Base-by-base conservation (phyloP, 2,113 vertebrate genomes). In the Corythornis vintsioides region DNA sequence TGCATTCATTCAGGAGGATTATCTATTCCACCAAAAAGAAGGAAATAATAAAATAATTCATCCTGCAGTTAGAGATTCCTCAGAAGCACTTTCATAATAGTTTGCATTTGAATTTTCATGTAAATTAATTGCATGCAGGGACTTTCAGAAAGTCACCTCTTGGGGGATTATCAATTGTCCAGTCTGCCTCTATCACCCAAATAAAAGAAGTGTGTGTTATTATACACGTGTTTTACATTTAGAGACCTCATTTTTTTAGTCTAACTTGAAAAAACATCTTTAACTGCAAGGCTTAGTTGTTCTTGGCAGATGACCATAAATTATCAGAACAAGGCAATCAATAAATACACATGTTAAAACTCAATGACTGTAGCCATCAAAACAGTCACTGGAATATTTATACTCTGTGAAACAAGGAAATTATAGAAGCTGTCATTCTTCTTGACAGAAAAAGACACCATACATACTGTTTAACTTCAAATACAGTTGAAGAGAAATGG, bases 391-490 rank as follows among this genome's bases (percentile, higher is more conserved):
- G 89, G 92, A 94, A 92, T 94, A 96, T 94, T 95, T 95, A 94
- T 94, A 92, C 73, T 89, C 91, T 71, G 64, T 88, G 84, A 92
- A 96, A 91, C 74, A 93, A 80, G 89, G 67, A 89, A 93, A 96
- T 95, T 96, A 95, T 74, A 94, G 89, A 96, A 94, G 87, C 91
- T 96, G 94, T 92, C 95, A 96, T 56, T 96, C 94, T 93, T 89
- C 74, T 86, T 95, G 91, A 96, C 94, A 96, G 95, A 93, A 93
- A 95, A 96, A 94, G 96, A 77, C 92, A 96, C 75, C 84, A 77
- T 93, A 93, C 89, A 89, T 88, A 89, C 92, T 96, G 91, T 95
- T 96, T 94, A 88, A 92, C 84, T 96, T 94, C 92, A 93, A 94
- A 93, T 91, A 96, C 11, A 93, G 84, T 92, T 93, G 77, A 96